Evolutionary conservation across 2,113 vertebrate genomes (phyloP).

Genomic region (Sinocyclocheilus anophthalmus): DNA sequence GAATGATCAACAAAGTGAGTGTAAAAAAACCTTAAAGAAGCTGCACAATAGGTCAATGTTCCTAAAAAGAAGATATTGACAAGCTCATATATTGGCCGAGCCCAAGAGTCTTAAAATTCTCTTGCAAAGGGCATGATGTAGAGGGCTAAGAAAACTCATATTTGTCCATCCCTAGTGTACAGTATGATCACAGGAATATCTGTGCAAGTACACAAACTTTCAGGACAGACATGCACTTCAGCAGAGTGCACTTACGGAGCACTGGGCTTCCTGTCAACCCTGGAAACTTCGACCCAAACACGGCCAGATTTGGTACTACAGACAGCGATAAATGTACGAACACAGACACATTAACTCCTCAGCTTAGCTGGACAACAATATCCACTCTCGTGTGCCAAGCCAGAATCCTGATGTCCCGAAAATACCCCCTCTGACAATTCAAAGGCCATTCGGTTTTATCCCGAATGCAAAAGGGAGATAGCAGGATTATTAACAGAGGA

Average conservation of each 20-base stretch:
- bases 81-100: not conserved
- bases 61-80: not conserved
- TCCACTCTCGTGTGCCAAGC: slow-evolving; percentile 25
- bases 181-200: not conserved
- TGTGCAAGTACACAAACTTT: not conserved
- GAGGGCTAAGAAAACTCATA: not conserved
- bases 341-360: slow-evolving; percentile 31
- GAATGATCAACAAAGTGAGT: not conserved
- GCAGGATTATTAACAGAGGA: slow-evolving; percentile 34
- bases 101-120: not conserved
- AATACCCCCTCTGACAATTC: slow-evolving; percentile 28
- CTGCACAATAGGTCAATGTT: not conserved
- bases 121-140: not conserved
- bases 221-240: not conserved
- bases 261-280: not conserved
- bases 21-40: not conserved
- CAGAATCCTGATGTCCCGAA: slow-evolving; percentile 8
- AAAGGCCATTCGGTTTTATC: slow-evolving; percentile 15
- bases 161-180: not conserved
- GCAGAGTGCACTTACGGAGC: not conserved
- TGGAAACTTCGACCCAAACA: not conserved
- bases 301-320: not conserved
- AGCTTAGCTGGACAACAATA: slow-evolving; percentile 8
- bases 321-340: not conserved
- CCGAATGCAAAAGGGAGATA: slow-evolving; percentile 33